These are phyloP conservation scores for Sminthurides aquaticus DNA, from an alignment of 2,888 invertebrate genomes.

Conservation along the genomic window DNA sequence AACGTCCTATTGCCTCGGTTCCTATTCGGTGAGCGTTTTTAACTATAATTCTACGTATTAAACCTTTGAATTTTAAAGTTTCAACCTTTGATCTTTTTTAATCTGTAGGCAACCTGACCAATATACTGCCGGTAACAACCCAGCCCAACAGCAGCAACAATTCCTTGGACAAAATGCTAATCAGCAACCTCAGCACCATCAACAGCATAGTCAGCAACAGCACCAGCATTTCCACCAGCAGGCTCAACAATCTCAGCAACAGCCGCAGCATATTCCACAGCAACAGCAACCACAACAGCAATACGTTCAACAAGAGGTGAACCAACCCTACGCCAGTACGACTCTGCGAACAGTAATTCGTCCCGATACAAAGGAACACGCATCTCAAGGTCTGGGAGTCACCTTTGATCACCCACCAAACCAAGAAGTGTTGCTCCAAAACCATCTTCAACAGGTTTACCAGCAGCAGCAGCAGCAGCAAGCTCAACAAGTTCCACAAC, in stretches of 20 bases:
- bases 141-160: conserved; percentile 5
- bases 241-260: conserved; percentile 66
- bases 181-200: conserved; percentile 9
- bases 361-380: conserved; percentile 65
- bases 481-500: conserved; percentile 43
- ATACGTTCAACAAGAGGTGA: conserved; percentile 49
- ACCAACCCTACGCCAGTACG: conserved; percentile 63
- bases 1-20: conserved; percentile 36
- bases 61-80: neutral
- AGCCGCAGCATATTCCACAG: conserved; percentile 41
- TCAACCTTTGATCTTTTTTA: conserved; percentile 7
- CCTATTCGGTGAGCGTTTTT: conserved; percentile 23
- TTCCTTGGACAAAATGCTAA: neutral
- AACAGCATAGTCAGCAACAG: conserved; percentile 3
- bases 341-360: conserved; percentile 75
- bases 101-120: conserved; percentile 18
- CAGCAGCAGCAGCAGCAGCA: conserved; percentile 30
- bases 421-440: conserved; percentile 18
- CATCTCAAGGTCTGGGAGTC: conserved; percentile 29
- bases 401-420: conserved; percentile 35
- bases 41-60: no score
- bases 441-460: conserved; percentile 43
- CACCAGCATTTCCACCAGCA: neutral
- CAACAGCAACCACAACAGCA: neutral
- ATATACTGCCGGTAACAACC: conserved; percentile 5